These are phyloP conservation scores for Iphiclides podalirius DNA, from an alignment of 2,888 invertebrate genomes.

Conservation along the genomic window DNA sequence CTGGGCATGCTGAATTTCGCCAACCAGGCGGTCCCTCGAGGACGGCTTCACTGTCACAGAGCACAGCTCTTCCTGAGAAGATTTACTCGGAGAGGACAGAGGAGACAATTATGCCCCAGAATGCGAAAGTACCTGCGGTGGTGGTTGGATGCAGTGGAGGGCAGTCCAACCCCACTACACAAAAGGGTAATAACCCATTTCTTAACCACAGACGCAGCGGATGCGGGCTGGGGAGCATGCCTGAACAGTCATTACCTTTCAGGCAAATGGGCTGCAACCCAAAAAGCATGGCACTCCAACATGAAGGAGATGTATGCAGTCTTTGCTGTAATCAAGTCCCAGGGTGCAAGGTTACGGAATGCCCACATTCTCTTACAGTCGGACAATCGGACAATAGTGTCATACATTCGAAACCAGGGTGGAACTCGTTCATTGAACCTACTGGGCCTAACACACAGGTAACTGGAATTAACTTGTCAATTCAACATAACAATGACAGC, in stretches of 20 bases:
- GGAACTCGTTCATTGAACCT: constrained; percentile 28
- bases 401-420: constrained; percentile 33
- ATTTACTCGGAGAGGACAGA: too few species aligned
- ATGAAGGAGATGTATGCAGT: constrained; percentile 32
- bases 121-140: too few species aligned
- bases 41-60: constrained; percentile 25
- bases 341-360: not conserved
- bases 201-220: too few species aligned
- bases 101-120: too few species aligned
- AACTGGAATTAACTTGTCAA: constrained; percentile 10
- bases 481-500: constrained; percentile 10
- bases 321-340: constrained; percentile 18
- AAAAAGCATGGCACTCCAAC: constrained; percentile 32
- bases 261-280: constrained; percentile 24
- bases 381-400: constrained; percentile 25
- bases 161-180: too few species aligned
- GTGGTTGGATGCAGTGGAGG: too few species aligned
- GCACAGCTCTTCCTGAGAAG: constrained; percentile 25
- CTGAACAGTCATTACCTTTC: constrained; percentile 23
- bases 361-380: not conserved
- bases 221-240: too few species aligned
- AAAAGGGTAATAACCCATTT: too few species aligned
- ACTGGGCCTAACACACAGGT: constrained; percentile 11
- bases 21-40: constrained; percentile 17
- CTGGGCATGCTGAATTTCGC: constrained; percentile 30